phyloP scores from a whole-genome alignment of 2,888 invertebrate genomes.

The Cetonia aurata region DNA sequence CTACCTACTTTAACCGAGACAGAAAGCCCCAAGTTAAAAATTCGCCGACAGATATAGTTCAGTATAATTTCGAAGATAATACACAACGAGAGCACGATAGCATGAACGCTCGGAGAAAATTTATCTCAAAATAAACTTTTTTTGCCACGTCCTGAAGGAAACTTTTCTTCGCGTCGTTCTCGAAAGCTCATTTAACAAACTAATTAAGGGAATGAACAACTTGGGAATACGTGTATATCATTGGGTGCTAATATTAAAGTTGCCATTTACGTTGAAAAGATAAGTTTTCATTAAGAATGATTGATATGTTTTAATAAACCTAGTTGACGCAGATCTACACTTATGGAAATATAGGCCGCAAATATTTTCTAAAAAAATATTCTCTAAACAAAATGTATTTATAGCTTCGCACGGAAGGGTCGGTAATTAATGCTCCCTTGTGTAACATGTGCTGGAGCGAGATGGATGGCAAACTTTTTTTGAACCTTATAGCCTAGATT shows the following conservation, averaged over 20 bases:
- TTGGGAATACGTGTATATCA: conserved; percentile 32
- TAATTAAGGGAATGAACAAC: conserved; percentile 42
- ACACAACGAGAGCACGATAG: not conserved
- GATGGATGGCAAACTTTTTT: no score
- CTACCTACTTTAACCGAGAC: no score
- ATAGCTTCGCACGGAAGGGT: no score
- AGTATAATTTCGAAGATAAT: conserved; percentile 22
- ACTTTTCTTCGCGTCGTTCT: conserved; percentile 34
- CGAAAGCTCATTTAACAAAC: conserved; percentile 41
- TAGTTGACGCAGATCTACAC: not conserved
- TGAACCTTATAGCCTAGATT: no score
- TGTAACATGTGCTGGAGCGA: no score
- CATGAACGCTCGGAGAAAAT: conserved; percentile 27
- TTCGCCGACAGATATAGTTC: conserved; percentile 20
- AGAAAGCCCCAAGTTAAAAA: conserved; percentile 3
- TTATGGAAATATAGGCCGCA: no score
- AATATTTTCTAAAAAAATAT: no score
- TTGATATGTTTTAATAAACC: conserved; percentile 29
- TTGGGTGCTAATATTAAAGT: conserved; percentile 30
- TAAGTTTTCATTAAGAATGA: conserved; percentile 17
- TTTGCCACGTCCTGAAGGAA: conserved; percentile 28
- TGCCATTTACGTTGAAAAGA: conserved; percentile 16
- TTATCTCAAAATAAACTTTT: conserved; percentile 43
- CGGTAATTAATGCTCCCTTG: no score
- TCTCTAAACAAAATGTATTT: no score